Percentiles rank a stretch among this genome's conserved stretches.
phyloP scores from a whole-genome alignment of 2,888 invertebrate species.

The Hypomecis atomaria region DNA sequence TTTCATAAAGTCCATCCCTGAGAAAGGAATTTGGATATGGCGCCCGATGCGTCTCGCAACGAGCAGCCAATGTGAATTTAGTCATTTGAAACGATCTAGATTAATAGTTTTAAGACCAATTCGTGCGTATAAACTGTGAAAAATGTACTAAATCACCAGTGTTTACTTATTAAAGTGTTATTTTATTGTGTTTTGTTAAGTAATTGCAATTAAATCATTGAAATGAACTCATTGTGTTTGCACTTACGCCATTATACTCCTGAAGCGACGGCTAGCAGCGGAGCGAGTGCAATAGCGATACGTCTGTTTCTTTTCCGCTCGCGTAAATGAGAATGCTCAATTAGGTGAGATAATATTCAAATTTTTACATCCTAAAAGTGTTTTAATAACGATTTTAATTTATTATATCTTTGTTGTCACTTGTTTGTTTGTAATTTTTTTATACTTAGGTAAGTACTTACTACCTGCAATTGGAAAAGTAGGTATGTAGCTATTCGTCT shows the following conservation, averaged over 20 bases:
- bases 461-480: neutral
- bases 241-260: conserved; percentile 69
- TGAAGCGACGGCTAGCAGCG: conserved; percentile 53
- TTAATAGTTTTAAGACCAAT: conserved; percentile 30
- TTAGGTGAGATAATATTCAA: conserved; percentile 43
- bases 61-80: conserved; percentile 70
- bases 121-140: conserved; percentile 32
- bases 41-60: conserved; percentile 75
- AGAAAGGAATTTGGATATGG: conserved; percentile 75
- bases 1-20: conserved; percentile 64
- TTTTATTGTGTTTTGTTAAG: conserved; percentile 45
- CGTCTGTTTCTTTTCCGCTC: conserved; percentile 66
- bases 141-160: conserved; percentile 34
- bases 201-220: conserved; percentile 57
- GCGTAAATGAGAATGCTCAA: conserved; percentile 57
- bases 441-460: neutral
- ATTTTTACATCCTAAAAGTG: conserved; percentile 19
- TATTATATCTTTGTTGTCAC: conserved; percentile 20
- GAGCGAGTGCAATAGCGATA: conserved; percentile 64
- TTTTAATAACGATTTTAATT: conserved; percentile 12
- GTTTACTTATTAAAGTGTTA: conserved; percentile 43
- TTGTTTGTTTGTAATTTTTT: conserved; percentile 12
- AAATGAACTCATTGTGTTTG: conserved; percentile 52
- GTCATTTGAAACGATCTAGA: conserved; percentile 55
- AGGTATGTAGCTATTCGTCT: too few relatives aligned